phyloP scores from a whole-genome alignment of 2,888 invertebrate species.

The Phyto melanocephala region DNA sequence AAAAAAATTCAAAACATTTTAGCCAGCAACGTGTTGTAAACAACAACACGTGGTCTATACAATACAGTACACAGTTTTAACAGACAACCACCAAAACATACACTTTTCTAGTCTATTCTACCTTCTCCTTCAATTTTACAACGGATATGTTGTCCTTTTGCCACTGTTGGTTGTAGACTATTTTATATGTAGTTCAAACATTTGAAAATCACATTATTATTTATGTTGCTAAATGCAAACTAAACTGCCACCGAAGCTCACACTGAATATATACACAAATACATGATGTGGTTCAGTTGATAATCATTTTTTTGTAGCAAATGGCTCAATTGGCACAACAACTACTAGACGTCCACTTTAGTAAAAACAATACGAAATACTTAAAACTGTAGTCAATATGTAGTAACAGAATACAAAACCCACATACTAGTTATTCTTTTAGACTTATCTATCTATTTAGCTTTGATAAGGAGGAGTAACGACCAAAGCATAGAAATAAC shows the following conservation, averaged over 20 bases:
- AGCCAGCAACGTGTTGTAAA: slow-evolving; percentile 42
- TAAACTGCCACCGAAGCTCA: neutral
- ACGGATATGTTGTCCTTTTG: slow-evolving; percentile 31
- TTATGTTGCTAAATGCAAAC: slow-evolving; percentile 51
- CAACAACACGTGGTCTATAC: slow-evolving; percentile 53
- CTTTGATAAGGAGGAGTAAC: slow-evolving; percentile 23
- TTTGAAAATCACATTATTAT: slow-evolving; percentile 54
- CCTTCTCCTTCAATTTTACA: neutral
- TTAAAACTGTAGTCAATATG: neutral
- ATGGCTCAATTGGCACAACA: slow-evolving; percentile 63
- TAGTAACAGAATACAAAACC: neutral
- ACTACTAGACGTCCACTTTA: slow-evolving; percentile 48
- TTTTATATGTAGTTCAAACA: slow-evolving; percentile 46
- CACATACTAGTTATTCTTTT: slow-evolving; percentile 12
- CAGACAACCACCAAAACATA: neutral
- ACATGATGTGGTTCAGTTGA: slow-evolving; percentile 37
- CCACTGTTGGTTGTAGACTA: neutral
- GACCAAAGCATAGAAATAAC: slow-evolving; percentile 18
- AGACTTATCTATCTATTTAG: slow-evolving; percentile 34
- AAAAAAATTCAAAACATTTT: slow-evolving; percentile 19
- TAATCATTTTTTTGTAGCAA: slow-evolving; percentile 18
- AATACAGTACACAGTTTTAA: neutral
- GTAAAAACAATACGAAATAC: slow-evolving; percentile 41
- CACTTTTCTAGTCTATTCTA: neutral
- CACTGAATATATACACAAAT: neutral